These are phyloP conservation scores for Heliconius cydno DNA, from an alignment of 2,888 invertebrate genomes.

Conservation along the genomic window DNA sequence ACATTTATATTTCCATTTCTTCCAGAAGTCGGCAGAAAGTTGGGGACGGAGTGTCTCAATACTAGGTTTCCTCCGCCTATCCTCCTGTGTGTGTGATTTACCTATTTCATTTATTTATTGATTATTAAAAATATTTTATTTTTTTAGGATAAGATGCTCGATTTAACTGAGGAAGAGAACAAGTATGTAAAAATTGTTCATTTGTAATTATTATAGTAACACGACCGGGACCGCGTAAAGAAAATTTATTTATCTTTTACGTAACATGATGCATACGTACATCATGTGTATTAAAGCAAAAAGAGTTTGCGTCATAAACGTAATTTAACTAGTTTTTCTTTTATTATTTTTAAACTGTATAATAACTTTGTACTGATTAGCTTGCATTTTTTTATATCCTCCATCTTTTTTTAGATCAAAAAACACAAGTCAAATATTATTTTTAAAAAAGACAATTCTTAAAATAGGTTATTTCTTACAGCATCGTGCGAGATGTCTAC, in stretches of 20 bases:
- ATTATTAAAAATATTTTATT: neutral
- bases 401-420: neutral
- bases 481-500: constrained; percentile 66
- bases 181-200: constrained; percentile 33
- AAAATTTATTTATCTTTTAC: neutral
- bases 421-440: no score
- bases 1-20: no score
- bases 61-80: no score
- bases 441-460: no score
- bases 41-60: no score
- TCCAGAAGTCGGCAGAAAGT: no score
- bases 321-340: neutral
- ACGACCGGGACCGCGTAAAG: neutral
- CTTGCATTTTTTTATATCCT: no score
- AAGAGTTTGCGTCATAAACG: constrained; percentile 1
- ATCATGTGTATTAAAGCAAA: neutral
- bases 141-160: constrained; percentile 31
- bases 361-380: neutral
- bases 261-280: neutral
- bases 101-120: no score
- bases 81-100: no score
- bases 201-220: neutral
- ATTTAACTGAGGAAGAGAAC: constrained; percentile 44
- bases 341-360: neutral
- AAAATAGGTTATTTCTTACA: constrained; percentile 44